Conservation (phyloP, 2,113 vertebrate species). For the Anser cygnoides region DNA sequence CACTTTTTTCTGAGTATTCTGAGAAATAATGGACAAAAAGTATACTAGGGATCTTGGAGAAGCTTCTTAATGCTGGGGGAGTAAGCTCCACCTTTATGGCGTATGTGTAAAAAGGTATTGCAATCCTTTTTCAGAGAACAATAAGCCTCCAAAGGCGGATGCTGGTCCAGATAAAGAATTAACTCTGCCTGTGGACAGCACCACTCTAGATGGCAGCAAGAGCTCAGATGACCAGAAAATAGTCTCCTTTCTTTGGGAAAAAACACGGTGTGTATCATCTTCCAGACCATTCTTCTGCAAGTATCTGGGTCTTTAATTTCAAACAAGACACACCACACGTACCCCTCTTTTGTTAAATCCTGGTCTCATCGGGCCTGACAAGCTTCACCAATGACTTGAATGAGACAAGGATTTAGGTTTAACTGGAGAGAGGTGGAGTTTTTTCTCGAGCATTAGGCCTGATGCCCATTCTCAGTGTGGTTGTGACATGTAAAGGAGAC, state of each 20-base stretch:
- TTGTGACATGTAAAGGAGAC: not conserved
- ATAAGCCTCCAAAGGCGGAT: slow-evolving; percentile 92
- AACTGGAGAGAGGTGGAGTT: not conserved
- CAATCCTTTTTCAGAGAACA: slow-evolving; percentile 87
- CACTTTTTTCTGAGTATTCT: not conserved
- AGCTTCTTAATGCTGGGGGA: not conserved
- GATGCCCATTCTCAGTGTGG: accelerated
- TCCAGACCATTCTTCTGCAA: not conserved
- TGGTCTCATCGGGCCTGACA: not conserved
- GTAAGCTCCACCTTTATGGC: not conserved
- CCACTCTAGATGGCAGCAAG: slow-evolving; percentile 92
- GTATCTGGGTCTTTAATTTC: not conserved
- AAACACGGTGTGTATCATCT: slow-evolving; percentile 82
- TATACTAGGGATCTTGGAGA: not conserved
- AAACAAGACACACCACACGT: not conserved
- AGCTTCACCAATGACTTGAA: not conserved
- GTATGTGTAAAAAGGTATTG: not conserved
- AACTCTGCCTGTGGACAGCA: slow-evolving; percentile 92
- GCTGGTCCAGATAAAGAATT: slow-evolving; percentile 97
- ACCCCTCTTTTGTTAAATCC: not conserved
- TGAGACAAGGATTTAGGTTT: not conserved
- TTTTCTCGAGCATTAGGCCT: not conserved
- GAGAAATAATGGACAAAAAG: not conserved
- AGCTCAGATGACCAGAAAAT: slow-evolving; percentile 97
- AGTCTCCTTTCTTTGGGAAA: slow-evolving; percentile 88